Base-by-base conservation (phyloP, 2,113 vertebrate species). In the Gymnogyps californianus region DNA sequence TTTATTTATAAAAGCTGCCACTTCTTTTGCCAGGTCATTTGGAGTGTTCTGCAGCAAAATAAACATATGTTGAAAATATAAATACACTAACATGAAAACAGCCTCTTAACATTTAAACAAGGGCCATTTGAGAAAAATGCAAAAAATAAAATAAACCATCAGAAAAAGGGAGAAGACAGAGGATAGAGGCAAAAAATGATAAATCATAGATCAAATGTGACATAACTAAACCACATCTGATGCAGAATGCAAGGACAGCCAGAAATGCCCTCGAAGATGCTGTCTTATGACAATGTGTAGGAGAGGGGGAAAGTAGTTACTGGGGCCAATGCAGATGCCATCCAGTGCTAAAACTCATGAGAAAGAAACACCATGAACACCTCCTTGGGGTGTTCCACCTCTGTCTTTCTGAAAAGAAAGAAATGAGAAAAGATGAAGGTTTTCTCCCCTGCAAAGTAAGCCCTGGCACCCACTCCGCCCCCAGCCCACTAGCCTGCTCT, bases 21-120 rank as follows among this genome's bases (percentile, higher is more conserved):
- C 70, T 85, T 89, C 69, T 89, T 94, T 93, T 91, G 81, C 84
- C 87, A 94, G 75, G 78, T 57, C 49, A 58, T 89, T 82, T 83
- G 28, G 77, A 79, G 18, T 24, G 8, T 44, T 87, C 64, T 83
- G 52, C 65, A 89, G 61, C 57, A 93, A 89, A 96, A 95, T 74
- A 96, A 96, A 89, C 84, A 87, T 71, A 87, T 20, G 24, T 47
- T 94, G 81, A 87, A 93, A 91, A 95, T 62, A 87, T 64, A 93
- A 95, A 79, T 74, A 93, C 16, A 67, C 8, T 72, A 75, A 83
- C 59, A 93, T 0, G 7, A 84, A 84, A 93, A 71, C 13, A 84
- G 20, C 21, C 40, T 90, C 57, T 67, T 72, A 62, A 54, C 13
- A 65, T 88, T 89, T 93, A 75, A 93, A 80, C 8, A 82, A 89